Percentiles rank a stretch among this genome's conserved stretches.
Evolutionary conservation across 2,888 invertebrate species (phyloP).

Genomic region (Chromoteleia sp.): DNA sequence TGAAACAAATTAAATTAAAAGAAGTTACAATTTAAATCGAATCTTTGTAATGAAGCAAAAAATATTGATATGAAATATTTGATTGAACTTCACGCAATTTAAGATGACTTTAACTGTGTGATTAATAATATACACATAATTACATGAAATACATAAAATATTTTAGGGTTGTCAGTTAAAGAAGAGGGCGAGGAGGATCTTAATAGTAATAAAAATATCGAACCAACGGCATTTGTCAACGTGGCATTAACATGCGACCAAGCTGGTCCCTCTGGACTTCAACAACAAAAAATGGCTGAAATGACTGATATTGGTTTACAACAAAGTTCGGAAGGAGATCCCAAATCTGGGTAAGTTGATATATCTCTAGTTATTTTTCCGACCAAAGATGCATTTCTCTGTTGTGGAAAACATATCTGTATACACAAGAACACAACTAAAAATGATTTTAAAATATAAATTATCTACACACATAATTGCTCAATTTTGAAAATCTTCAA

Average conservation of each 20-base stretch:
- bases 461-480: too few relatives aligned
- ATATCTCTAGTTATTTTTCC: slow-evolving; percentile 70
- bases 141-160: too few relatives aligned
- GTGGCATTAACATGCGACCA: slow-evolving; percentile 83
- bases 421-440: slow-evolving; percentile 4
- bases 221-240: slow-evolving; percentile 82
- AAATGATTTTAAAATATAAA: too few relatives aligned
- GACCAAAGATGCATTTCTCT: slow-evolving; percentile 79
- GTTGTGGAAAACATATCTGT: slow-evolving; percentile 78
- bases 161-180: slow-evolving; percentile 82
- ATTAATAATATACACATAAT: too few relatives aligned
- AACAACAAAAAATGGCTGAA: slow-evolving; percentile 82
- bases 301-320: slow-evolving; percentile 81
- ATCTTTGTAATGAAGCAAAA: too few relatives aligned
- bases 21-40: too few relatives aligned
- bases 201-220: slow-evolving; percentile 78
- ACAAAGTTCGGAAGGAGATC: slow-evolving; percentile 78
- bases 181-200: slow-evolving; percentile 83
- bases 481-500: too few relatives aligned
- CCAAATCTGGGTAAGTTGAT: slow-evolving; percentile 84
- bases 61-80: too few relatives aligned
- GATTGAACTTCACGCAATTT: too few relatives aligned
- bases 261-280: slow-evolving; percentile 84
- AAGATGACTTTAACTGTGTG: too few relatives aligned
- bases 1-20: too few relatives aligned